Evolutionary conservation across 2,888 invertebrate genomes (phyloP).

Genomic region (Malthinus seriepunctatus): DNA sequence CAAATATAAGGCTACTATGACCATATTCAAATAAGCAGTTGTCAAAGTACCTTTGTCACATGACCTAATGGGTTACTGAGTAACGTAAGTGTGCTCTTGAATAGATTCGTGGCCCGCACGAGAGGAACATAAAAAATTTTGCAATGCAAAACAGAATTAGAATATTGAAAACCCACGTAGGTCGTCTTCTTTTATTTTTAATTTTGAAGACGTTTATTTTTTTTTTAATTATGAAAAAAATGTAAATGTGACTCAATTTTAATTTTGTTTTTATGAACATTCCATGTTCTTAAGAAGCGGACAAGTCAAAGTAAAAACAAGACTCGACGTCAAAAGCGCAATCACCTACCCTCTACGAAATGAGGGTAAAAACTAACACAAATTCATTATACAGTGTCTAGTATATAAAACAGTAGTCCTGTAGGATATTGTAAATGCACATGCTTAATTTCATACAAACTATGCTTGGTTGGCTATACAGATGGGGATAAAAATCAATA

Average conservation of each 20-base stretch:
- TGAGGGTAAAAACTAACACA: conserved; percentile 46
- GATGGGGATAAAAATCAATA: conserved; percentile 56
- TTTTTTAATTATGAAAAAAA: too few relatives aligned
- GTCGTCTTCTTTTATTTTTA: too few relatives aligned
- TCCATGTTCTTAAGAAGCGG: conserved; percentile 27
- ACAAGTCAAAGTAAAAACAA: conserved; percentile 15
- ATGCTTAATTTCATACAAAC: conserved; percentile 53
- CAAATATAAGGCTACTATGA: conserved; percentile 19
- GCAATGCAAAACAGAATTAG: background rate
- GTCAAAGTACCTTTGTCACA: conserved; percentile 14
- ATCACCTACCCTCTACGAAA: conserved; percentile 34
- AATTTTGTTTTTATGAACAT: conserved; percentile 27
- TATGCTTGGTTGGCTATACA: conserved; percentile 49
- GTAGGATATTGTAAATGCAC: conserved; percentile 53
- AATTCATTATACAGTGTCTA: conserved; percentile 57
- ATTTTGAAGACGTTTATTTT: too few relatives aligned
- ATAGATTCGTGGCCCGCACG: conserved; percentile 24
- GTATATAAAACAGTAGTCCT: conserved; percentile 53
- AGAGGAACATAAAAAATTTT: conserved; percentile 7
- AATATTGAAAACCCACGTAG: too few relatives aligned
- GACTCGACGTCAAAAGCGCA: conserved; percentile 28
- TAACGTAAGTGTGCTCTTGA: conserved; percentile 17
- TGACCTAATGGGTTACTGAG: conserved; percentile 1
- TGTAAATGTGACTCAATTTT: background rate
- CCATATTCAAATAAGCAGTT: conserved; percentile 24